phyloP scores from a whole-genome alignment of 1,140 invertebrate genomes.

The Manduca sexta region DNA sequence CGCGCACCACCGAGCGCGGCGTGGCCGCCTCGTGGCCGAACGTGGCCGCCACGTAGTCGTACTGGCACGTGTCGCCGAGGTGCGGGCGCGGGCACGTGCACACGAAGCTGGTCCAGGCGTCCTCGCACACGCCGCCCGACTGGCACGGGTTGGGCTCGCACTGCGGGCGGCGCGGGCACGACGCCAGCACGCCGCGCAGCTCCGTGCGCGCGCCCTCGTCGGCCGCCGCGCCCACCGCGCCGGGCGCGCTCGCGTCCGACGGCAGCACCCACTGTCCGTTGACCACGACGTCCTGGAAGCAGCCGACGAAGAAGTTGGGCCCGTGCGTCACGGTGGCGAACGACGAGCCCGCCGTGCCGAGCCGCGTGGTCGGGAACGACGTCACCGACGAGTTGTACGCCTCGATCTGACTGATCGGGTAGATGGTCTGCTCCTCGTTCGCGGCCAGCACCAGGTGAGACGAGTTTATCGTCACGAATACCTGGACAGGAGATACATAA shows the following conservation, averaged over 20 bases:
- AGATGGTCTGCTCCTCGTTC: constrained; percentile 91
- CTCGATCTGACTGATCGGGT: constrained; percentile 87
- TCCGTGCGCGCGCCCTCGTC: constrained; percentile 18
- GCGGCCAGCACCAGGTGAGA: constrained; percentile 88
- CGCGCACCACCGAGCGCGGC: constrained; percentile 81
- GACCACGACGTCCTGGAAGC: constrained; percentile 91
- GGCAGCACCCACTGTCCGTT: constrained; percentile 81
- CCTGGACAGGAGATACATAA: constrained; percentile 47
- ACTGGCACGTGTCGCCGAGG: constrained; percentile 89
- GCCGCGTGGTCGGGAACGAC: constrained; percentile 86
- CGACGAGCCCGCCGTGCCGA: constrained; percentile 83
- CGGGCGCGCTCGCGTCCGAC: constrained; percentile 7
- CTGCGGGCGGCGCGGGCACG: constrained; percentile 85
- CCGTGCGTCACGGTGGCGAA: constrained; percentile 79
- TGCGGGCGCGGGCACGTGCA: constrained; percentile 91
- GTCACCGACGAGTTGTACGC: constrained; percentile 81
- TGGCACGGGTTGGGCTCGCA: constrained; percentile 91
- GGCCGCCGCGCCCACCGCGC: constrained; percentile 9
- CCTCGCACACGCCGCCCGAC: constrained; percentile 90
- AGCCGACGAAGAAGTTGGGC: constrained; percentile 88
- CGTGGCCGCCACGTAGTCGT: constrained; percentile 91
- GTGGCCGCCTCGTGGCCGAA: constrained; percentile 90
- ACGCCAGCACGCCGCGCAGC: constrained; percentile 71
- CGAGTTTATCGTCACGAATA: constrained; percentile 89
- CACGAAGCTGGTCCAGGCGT: constrained; percentile 90